Percentiles rank a stretch among this genome's conserved stretches.
phyloP scores from a whole-genome alignment of 2,113 vertebrate species.

The Tricholaema leucomelas region DNA sequence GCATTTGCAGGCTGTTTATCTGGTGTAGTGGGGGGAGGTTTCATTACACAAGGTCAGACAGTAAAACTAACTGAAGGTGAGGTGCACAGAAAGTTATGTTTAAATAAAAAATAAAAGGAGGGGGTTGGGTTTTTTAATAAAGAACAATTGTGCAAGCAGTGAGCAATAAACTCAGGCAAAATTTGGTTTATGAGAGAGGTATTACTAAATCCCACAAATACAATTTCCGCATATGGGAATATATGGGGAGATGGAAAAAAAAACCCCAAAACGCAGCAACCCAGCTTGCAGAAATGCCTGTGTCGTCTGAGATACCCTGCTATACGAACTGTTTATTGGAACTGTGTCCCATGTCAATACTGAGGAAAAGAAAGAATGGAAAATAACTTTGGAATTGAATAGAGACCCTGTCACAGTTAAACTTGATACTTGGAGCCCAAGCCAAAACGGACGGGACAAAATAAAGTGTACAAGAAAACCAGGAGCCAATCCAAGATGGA shows the following conservation, averaged over 20 bases:
- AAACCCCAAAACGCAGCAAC: not conserved
- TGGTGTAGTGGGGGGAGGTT: not conserved
- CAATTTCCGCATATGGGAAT: constrained; percentile 9
- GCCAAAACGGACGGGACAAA: constrained; percentile 9
- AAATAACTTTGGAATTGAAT: constrained; percentile 49
- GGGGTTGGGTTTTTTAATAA: constrained; percentile 10
- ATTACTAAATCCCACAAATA: constrained; percentile 29
- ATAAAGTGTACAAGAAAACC: not conserved
- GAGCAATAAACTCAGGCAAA: constrained; percentile 34
- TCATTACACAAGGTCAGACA: constrained; percentile 6
- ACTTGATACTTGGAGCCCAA: constrained; percentile 20
- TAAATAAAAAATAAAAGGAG: not conserved
- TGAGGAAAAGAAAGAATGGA: constrained; percentile 57
- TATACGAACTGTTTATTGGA: constrained; percentile 56
- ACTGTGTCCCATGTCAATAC: constrained; percentile 53
- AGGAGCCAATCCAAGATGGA: constrained; percentile 43
- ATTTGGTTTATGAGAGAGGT: constrained; percentile 8
- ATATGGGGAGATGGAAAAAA: not conserved
- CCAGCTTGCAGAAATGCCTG: not conserved
- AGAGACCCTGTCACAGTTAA: constrained; percentile 47
- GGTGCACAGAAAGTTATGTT: not conserved
- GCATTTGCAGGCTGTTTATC: constrained; percentile 9
- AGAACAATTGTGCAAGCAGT: constrained; percentile 1
- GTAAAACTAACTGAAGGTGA: constrained; percentile 24
- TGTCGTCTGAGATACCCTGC: constrained; percentile 20